Evolutionary conservation across 1,140 invertebrate genomes (phyloP), one percentile per base, ranked within the genome.

Genomic region (Drosophila virilis): DNA sequence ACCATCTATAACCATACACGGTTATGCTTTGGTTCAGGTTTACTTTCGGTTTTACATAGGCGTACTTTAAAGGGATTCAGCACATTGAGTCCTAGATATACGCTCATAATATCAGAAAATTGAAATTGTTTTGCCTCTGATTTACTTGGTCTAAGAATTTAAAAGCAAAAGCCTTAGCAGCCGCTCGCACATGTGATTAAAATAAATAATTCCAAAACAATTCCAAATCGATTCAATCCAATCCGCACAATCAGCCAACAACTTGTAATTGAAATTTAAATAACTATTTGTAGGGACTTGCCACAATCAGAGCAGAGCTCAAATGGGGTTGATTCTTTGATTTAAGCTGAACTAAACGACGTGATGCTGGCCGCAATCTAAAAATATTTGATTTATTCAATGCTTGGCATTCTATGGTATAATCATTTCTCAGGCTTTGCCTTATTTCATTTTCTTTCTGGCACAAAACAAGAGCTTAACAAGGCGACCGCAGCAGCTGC

Each of bases 361-460:
- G 7, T 64, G 42, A 64, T 67, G 51, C 32, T 68, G 48, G n/a
- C 8, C 6, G 50, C 50, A 51, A 51, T 59, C 32, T 37, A 35
- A 35, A 51, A 52, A 72, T 72, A 67, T 72, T 66, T 72, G 52
- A 72, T 72, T 66, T 72, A 66, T 66, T 72, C 62, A 65, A 71
- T 71, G 35, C 52, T 42, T n/a, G 52, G 10, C 52, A 55, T 40
- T 38, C 52, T n/a, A 12, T 22, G 50, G 42, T 55, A 38, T 51
- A 72, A 66, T 66, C 43, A 72, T 72, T 66, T 57, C 62, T 72
- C 52, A 50, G 54, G 37, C 51, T 58, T 66, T 58, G 61, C 43
- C 32, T 28, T 59, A 67, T 72, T 72, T 72, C 33, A 59, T 67
- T 67, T 61, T 72, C 54, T 8, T 51, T 28, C 32, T 59, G 62